Percentiles rank a stretch among this genome's conserved stretches.
Conservation (phyloP, 2,888 invertebrate species). For the Archips crataeganus region DNA sequence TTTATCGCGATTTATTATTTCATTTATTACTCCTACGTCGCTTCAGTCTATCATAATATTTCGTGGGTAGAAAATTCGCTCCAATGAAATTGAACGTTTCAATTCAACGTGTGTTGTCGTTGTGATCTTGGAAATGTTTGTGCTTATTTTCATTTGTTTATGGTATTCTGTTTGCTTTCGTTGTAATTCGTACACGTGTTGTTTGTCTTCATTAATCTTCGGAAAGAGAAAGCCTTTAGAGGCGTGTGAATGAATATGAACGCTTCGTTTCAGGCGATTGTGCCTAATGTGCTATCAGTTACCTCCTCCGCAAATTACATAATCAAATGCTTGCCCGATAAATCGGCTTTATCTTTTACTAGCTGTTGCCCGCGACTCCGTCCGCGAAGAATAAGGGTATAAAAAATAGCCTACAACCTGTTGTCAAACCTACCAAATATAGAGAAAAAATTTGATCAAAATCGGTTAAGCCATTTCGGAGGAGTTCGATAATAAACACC, state of each 20-base stretch:
- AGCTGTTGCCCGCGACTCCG: no score
- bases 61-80: constrained; percentile 57
- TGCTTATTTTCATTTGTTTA: constrained; percentile 10
- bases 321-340: constrained; percentile 8
- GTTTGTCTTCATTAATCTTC: constrained; percentile 32
- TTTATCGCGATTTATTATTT: constrained; percentile 55
- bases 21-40: constrained; percentile 54
- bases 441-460: no score
- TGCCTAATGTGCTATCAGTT: constrained; percentile 32
- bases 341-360: constrained; percentile 1
- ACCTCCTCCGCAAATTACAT: constrained; percentile 18
- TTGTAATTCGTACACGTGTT: constrained; percentile 24
- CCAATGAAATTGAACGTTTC: constrained; percentile 53
- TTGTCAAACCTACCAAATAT: no score
- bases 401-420: no score
- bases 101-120: constrained; percentile 37
- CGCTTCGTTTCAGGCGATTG: constrained; percentile 26
- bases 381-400: no score
- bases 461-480: no score
- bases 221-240: constrained; percentile 20
- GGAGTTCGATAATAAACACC: no score
- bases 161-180: constrained; percentile 23
- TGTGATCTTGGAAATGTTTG: constrained; percentile 16
- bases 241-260: constrained; percentile 26
- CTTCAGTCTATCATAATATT: constrained; percentile 65